Conservation (phyloP, 2,797 vertebrate species). For the Sebastes goodei region DNA sequence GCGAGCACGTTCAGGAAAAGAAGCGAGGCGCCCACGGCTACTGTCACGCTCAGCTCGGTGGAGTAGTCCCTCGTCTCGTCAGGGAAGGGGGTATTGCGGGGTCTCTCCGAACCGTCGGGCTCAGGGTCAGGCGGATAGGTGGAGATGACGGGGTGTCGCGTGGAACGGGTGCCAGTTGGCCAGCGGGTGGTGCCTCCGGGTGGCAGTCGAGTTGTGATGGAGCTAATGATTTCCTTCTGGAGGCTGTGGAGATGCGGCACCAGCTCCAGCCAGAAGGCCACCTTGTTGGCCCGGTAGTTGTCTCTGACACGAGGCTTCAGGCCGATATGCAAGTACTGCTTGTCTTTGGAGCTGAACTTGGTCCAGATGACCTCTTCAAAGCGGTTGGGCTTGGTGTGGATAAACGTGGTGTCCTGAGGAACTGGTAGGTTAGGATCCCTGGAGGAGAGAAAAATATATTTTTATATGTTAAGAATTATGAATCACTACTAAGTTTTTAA, state of each 20-base stretch:
- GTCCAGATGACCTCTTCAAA: conserved; percentile 97
- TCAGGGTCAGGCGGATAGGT: conserved; percentile 84
- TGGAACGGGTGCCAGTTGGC: conserved; percentile 65
- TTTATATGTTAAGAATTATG: neutral
- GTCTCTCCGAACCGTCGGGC: conserved; percentile 76
- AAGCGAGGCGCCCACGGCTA: conserved; percentile 92
- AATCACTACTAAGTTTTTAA: too few species aligned
- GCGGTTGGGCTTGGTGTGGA: conserved; percentile 96
- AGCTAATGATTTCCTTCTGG: conserved; percentile 79
- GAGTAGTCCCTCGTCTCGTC: conserved; percentile 90
- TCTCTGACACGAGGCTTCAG: conserved; percentile 92
- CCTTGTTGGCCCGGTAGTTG: conserved; percentile 97
- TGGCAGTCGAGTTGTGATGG: conserved; percentile 85
- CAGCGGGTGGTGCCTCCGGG: conserved; percentile 70
- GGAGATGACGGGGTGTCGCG: conserved; percentile 71
- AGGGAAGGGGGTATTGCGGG: conserved; percentile 82
- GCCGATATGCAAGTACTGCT: conserved; percentile 95
- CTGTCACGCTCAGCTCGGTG: conserved; percentile 93
- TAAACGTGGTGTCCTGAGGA: conserved; percentile 96
- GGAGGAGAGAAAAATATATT: conserved; percentile 5
- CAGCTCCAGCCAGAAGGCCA: conserved; percentile 96
- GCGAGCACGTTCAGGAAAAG: conserved; percentile 94
- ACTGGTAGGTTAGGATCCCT: conserved; percentile 94
- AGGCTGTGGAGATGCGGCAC: conserved; percentile 93
- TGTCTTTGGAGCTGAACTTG: conserved; percentile 96